A percentile compares a stretch with the other conserved stretches of the same genome.
Conservation (phyloP, 2,113 vertebrate species). For the Nothoprocta perdicaria region DNA sequence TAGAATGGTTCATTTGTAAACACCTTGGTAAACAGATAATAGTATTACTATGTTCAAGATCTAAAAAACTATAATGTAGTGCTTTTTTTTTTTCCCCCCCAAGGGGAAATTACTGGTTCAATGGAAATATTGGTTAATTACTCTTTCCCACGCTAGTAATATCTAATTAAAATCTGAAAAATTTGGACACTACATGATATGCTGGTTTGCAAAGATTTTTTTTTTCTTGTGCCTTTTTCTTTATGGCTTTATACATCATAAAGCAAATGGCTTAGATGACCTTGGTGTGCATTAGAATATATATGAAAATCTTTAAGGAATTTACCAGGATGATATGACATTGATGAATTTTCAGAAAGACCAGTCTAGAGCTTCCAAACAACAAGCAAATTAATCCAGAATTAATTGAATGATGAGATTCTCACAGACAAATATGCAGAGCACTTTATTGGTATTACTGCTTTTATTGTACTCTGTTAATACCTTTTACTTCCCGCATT, state of each 20-base stretch:
- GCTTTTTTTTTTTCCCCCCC: not conserved
- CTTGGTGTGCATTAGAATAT: not conserved
- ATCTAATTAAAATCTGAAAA: not conserved
- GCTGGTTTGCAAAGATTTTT: not conserved
- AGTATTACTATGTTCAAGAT: not conserved
- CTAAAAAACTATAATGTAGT: not conserved
- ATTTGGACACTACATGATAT: not conserved
- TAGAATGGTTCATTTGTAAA: not conserved
- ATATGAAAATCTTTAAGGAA: not conserved
- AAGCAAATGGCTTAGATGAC: not conserved
- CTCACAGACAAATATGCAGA: not conserved
- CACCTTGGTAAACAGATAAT: not conserved
- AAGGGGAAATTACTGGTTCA: not conserved
- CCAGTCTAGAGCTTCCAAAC: not conserved
- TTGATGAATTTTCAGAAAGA: not conserved
- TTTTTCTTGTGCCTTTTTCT: not conserved
- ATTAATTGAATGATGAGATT: not conserved
- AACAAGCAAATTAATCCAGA: not conserved
- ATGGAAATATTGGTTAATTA: not conserved
- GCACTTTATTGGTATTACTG: not conserved
- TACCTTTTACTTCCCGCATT: not conserved
- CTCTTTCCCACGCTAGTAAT: not conserved
- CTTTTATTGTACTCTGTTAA: not conserved
- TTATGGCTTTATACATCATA: not conserved
- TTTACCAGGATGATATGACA: not conserved